A percentile compares a stretch with the other conserved stretches of the same genome.
These are phyloP conservation scores for Hydrotaea cyrtoneurina DNA, from an alignment of 2,888 invertebrate genomes.

Conservation along the genomic window DNA sequence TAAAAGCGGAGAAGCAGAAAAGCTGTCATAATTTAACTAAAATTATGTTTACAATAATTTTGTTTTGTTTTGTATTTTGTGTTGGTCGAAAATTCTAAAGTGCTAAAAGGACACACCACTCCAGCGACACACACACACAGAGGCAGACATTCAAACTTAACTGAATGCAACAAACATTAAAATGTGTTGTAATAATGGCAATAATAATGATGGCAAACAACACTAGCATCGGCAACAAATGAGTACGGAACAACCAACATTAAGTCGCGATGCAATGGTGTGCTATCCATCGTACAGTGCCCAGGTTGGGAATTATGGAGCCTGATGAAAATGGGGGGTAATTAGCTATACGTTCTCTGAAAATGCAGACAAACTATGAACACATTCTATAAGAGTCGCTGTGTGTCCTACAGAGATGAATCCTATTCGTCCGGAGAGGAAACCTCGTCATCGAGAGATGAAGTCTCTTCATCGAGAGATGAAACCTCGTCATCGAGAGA, in stretches of 20 bases:
- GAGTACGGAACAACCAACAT: not conserved
- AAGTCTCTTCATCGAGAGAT: too few species aligned
- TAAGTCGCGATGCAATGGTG: constrained; percentile 24
- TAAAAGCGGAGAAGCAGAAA: constrained; percentile 54
- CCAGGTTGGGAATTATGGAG: not conserved
- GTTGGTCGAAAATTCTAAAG: constrained; percentile 34
- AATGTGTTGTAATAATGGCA: constrained; percentile 40
- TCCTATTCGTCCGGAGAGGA: too few species aligned
- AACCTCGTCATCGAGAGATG: too few species aligned
- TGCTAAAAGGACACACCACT: constrained; percentile 59
- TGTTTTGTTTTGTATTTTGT: constrained; percentile 21
- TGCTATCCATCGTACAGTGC: not conserved
- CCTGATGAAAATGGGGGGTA: not conserved
- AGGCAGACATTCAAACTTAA: not conserved
- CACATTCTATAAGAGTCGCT: too few species aligned
- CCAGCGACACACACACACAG: constrained; percentile 29
- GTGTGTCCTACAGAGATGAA: too few species aligned
- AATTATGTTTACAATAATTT: constrained; percentile 64
- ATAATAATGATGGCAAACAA: constrained; percentile 33
- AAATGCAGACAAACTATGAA: too few species aligned
- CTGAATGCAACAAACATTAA: constrained; percentile 22
- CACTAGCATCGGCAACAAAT: constrained; percentile 19
- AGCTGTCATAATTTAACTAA: constrained; percentile 69
- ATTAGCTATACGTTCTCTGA: too few species aligned
- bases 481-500: too few species aligned